Evolutionary conservation across 2,113 vertebrate species (phyloP).

Genomic region (Drymodes brunneopygia): DNA sequence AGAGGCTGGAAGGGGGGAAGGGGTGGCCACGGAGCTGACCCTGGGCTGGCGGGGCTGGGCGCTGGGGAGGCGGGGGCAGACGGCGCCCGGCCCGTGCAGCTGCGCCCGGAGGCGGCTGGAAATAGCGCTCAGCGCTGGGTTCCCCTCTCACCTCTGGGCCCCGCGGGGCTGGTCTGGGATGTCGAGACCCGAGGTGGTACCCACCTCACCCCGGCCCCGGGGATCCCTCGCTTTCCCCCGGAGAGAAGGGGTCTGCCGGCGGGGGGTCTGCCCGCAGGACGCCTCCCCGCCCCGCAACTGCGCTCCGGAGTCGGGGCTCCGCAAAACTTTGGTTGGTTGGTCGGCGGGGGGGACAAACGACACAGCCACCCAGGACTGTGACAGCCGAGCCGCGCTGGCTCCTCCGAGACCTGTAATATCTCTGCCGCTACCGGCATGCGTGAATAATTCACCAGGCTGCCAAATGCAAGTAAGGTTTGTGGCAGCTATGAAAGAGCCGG

Average conservation of each 20-base stretch:
- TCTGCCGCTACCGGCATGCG: constrained; percentile 26
- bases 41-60: neutral
- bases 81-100: neutral
- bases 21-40: neutral
- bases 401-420: constrained; percentile 60
- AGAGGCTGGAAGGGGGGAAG: neutral
- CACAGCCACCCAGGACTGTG: neutral
- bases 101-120: neutral
- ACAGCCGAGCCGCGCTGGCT: neutral
- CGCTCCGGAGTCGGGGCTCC: neutral
- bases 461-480: constrained; percentile 62
- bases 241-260: neutral
- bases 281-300: neutral
- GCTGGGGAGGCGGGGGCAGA: neutral
- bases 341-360: neutral
- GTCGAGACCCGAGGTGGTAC: neutral
- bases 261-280: too few relatives aligned
- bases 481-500: constrained; percentile 55
- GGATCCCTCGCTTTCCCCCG: rapidly evolving
- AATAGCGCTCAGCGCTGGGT: neutral
- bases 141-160: neutral
- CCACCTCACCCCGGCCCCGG: neutral
- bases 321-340: neutral
- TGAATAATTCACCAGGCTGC: constrained; percentile 74
- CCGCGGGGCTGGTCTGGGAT: neutral